Conservation (phyloP, 2,888 invertebrate species). For the Caenorhabditis sinica region DNA sequence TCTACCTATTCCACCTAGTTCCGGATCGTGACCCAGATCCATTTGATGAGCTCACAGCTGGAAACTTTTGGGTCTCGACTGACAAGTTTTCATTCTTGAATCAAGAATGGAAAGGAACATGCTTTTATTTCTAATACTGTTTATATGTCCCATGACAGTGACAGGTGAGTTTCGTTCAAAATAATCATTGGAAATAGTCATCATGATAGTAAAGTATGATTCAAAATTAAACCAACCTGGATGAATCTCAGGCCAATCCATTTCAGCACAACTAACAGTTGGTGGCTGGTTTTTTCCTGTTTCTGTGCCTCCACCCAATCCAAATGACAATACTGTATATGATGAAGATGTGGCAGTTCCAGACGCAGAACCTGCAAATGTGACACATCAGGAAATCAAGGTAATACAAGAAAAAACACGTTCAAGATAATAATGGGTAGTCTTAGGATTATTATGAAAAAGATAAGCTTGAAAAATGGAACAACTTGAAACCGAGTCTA, state of each 20-base stretch:
- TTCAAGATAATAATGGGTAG: too few relatives aligned
- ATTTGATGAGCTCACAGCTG: conserved; percentile 71
- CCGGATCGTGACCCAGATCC: conserved; percentile 62
- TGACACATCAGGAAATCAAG: conserved; percentile 60
- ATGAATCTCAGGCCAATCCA: conserved; percentile 54
- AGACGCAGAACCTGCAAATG: conserved; percentile 45
- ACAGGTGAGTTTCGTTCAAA: conserved; percentile 23
- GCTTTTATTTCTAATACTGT: conserved; percentile 17
- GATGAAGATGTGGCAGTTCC: conserved; percentile 54
- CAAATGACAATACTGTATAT: conserved; percentile 57
- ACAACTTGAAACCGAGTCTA: conserved; percentile 46
- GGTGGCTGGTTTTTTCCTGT: conserved; percentile 66
- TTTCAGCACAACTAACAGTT: conserved; percentile 58
- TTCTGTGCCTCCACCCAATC: conserved; percentile 53
- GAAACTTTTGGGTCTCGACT: conserved; percentile 40
- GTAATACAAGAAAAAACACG: neutral
- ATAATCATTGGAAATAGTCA: too few relatives aligned
- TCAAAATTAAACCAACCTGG: conserved; percentile 35
- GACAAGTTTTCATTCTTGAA: conserved; percentile 32
- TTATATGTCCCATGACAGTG: neutral
- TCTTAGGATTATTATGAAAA: conserved; percentile 61
- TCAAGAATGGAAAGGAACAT: conserved; percentile 27
- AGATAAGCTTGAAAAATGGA: conserved; percentile 63
- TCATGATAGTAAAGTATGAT: too few relatives aligned
- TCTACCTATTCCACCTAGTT: conserved; percentile 1